Base-by-base conservation (phyloP, 1,140 invertebrate species). In the Anastatus disparis region DNA sequence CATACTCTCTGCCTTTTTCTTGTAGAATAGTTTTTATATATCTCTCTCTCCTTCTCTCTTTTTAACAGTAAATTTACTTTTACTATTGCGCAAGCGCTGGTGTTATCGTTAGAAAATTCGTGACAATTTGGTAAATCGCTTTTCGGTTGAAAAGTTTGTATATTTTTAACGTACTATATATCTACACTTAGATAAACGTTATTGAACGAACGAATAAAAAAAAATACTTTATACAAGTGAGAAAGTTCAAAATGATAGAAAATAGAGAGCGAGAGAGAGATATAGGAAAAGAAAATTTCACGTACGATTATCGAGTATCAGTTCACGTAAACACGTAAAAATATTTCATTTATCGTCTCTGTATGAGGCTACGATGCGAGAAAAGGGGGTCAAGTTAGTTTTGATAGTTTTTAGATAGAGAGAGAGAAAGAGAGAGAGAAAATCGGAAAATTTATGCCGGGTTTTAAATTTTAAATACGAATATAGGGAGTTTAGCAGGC, bases 81-180 rank as follows among this genome's bases (percentile, higher is more conserved):
- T 35, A 35, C 10, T 6, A 35, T 6, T 17, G 31, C 1, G 53
- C 20, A 31, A 38, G 53, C 15, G 31, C 3, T n/a, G 65, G 71
- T 63, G 69, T 66, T 73, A 76, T 76, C 75, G 71, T 73, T 76
- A 73, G 71, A 10, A 73, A 35, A 35, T 58, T 20, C 73, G 74
- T 73, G 72, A 74, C 75, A 74, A 76, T 76, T 76, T 72, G 74
- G 67, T 73, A 74, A 74, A 76, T 76, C 74, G 71, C n/a, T n/a
- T n/a, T 52, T 58, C 31, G 35, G 13, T 20, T 31, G 55, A 42
- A 58, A 58, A 58, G 29, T 55, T 55, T n/a, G 29, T 55, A 55
- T 35, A 35, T 55, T 42, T 40, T 31, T 35, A 24, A 40, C 46
- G n/a, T 50, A 56, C 15, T n/a, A n/a, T n/a, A n/a, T n/a, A n/a